Evolutionary conservation across 2,888 invertebrate genomes (phyloP).

Genomic region (Blera fallax): DNA sequence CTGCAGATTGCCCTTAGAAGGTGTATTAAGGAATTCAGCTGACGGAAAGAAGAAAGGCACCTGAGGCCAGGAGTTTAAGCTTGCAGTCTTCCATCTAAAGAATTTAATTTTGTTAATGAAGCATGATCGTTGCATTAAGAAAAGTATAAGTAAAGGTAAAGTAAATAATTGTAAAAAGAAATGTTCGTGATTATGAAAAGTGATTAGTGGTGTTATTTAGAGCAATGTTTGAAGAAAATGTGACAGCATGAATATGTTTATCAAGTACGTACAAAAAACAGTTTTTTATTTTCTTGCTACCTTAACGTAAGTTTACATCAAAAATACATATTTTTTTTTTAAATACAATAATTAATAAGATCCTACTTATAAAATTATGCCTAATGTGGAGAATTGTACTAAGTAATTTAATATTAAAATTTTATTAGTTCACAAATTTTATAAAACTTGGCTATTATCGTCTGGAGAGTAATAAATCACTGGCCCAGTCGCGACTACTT

Average conservation of each 20-base stretch:
- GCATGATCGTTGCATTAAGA: neutral
- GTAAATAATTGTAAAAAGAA: neutral
- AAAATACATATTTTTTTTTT: neutral
- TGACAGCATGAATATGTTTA: neutral
- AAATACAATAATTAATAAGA: neutral
- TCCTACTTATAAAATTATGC: conserved; percentile 13
- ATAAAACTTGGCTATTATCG: conserved; percentile 31
- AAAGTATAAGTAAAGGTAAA: neutral
- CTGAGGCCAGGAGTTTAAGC: conserved; percentile 78
- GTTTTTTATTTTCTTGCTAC: neutral
- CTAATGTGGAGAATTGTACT: conserved; percentile 47
- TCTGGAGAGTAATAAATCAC: conserved; percentile 86
- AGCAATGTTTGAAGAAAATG: neutral
- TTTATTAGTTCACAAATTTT: neutral
- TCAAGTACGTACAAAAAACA: neutral
- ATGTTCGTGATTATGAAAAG: neutral
- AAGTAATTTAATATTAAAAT: conserved; percentile 5
- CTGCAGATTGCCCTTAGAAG: conserved; percentile 10
- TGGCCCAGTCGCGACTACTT: conserved; percentile 88
- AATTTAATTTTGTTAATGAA: conserved; percentile 55
- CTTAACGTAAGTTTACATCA: neutral
- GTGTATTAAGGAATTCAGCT: conserved; percentile 25
- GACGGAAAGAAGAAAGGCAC: conserved; percentile 29
- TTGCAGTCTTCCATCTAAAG: conserved; percentile 78
- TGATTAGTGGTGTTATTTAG: neutral